phyloP scores from a whole-genome alignment of 2,797 vertebrate genomes.

The Pantherophis alleghaniensis region DNA sequence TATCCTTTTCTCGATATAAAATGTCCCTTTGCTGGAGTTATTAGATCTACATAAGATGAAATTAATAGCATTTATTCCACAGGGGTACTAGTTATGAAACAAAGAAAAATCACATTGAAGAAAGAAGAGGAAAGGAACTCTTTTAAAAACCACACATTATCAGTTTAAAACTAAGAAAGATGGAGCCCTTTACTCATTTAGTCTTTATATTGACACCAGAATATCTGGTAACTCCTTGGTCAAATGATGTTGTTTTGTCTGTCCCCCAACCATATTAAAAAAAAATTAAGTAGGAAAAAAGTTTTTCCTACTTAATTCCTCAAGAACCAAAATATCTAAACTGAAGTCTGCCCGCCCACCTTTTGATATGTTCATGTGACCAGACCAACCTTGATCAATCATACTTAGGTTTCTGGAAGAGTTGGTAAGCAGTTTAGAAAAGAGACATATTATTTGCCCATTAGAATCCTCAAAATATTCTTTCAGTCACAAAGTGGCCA shows the following conservation, averaged over 20 bases:
- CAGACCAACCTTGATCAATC: too few species aligned
- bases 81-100: not conserved
- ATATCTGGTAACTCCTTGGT: not conserved
- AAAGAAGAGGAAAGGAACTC: not conserved
- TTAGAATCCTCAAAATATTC: not conserved
- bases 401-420: too few species aligned
- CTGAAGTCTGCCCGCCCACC: too few species aligned
- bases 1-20: not conserved
- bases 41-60: not conserved
- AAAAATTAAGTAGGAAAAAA: not conserved
- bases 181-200: not conserved
- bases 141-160: not conserved
- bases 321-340: too few species aligned
- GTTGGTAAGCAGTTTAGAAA: too few species aligned
- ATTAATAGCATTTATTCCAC: not conserved
- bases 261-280: not conserved
- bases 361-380: too few species aligned
- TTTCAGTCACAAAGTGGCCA: not conserved
- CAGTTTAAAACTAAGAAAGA: not conserved
- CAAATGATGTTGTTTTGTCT: not conserved
- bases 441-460: not conserved
- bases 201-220: not conserved
- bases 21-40: not conserved
- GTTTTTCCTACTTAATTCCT: not conserved
- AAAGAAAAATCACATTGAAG: not conserved